Conservation (phyloP, 92 coral and sea anemone species). For the Porites lobata region DNA sequence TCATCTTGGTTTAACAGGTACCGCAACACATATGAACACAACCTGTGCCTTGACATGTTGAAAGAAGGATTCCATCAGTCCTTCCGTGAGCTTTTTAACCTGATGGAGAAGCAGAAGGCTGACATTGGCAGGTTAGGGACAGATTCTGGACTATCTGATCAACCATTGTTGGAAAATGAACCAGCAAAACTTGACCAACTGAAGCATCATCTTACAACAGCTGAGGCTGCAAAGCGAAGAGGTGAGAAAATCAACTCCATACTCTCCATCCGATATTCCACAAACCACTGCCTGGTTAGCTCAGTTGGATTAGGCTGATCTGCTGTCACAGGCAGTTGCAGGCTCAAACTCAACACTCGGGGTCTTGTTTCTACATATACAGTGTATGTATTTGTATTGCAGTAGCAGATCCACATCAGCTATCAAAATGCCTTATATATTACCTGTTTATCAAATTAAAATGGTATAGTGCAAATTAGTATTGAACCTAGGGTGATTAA, state of each 20-base stretch:
- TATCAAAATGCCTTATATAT: too few relatives aligned
- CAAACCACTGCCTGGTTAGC: too few relatives aligned
- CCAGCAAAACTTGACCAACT: conserved; percentile 94
- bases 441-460: too few relatives aligned
- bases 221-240: conserved; percentile 95
- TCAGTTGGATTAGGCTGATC: too few relatives aligned
- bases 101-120: conserved; percentile 86
- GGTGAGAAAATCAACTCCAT: conserved; percentile 42
- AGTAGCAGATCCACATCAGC: too few relatives aligned
- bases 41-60: conserved; percentile 97
- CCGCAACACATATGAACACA: conserved; percentile 96
- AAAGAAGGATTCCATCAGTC: conserved; percentile 99
- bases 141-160: conserved; percentile 88
- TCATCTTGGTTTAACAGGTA: conserved; percentile 58
- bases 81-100: conserved; percentile 91
- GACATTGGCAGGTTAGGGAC: conserved; percentile 82
- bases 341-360: too few relatives aligned
- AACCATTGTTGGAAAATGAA: conserved; percentile 83
- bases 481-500: too few relatives aligned
- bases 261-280: neutral
- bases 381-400: too few relatives aligned
- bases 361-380: too few relatives aligned
- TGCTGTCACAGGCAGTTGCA: too few relatives aligned
- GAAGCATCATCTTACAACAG: conserved; percentile 85
- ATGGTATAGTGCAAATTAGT: too few relatives aligned